phyloP scores from a whole-genome alignment of 2,113 vertebrate genomes.

The Pipa parva region DNA sequence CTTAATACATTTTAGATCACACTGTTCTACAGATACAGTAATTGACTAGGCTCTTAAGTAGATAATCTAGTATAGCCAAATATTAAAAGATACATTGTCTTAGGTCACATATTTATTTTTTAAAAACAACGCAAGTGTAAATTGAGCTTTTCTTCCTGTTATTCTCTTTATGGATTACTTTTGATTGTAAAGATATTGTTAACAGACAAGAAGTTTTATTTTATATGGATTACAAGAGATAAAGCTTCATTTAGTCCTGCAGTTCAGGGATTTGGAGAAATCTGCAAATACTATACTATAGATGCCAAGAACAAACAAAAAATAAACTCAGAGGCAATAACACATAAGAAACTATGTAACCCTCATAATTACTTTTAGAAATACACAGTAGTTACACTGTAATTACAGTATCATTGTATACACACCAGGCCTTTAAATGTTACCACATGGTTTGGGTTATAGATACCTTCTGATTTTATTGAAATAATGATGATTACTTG shows the following conservation, averaged over 20 bases:
- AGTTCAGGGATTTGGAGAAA: not conserved
- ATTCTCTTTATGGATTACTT: not conserved
- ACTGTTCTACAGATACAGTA: no score
- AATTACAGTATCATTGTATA: slow-evolving; percentile 3
- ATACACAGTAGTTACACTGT: slow-evolving; percentile 2
- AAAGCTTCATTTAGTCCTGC: not conserved
- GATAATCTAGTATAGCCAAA: no score
- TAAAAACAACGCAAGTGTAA: no score
- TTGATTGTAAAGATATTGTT: no score
- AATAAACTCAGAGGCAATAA: slow-evolving; percentile 4
- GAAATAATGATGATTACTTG: not conserved
- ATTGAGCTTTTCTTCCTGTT: not conserved
- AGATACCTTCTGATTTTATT: not conserved
- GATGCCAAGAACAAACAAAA: no score
- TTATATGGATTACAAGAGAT: not conserved
- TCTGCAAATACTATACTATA: slow-evolving; percentile 10
- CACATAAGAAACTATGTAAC: slow-evolving; percentile 5
- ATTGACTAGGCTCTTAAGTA: no score
- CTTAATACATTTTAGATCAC: no score
- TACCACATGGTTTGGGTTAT: not conserved
- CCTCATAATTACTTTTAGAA: slow-evolving; percentile 1
- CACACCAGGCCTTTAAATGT: not conserved
- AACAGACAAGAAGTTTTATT: no score
- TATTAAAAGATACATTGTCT: no score
- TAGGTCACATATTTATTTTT: no score